These are phyloP conservation scores for Anoplolepis gracilipes DNA, from an alignment of 1,140 invertebrate genomes.

Conservation along the genomic window DNA sequence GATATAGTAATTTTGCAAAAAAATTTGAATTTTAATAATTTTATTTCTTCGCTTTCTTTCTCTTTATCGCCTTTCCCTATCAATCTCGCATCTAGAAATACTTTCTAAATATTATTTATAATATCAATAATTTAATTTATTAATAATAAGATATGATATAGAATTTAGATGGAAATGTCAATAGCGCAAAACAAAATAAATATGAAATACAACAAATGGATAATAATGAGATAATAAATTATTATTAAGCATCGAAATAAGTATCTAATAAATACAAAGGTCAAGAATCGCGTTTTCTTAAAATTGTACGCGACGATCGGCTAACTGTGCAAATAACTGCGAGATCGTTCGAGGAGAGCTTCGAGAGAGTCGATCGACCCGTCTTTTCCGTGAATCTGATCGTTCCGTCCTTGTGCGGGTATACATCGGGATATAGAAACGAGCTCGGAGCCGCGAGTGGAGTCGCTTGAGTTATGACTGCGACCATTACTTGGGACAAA, in stretches of 20 bases:
- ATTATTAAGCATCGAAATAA: background rate
- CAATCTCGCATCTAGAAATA: background rate
- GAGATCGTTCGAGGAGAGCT: background rate
- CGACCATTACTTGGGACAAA: slow-evolving; percentile 80
- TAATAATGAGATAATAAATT: background rate
- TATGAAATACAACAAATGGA: background rate
- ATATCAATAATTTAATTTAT: too few relatives aligned
- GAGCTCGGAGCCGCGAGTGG: slow-evolving; percentile 35
- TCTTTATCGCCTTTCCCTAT: background rate
- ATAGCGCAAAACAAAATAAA: background rate
- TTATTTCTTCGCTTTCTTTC: too few relatives aligned
- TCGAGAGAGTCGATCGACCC: slow-evolving; percentile 60
- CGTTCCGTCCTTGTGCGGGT: slow-evolving; percentile 34
- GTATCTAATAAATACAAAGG: background rate
- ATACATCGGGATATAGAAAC: slow-evolving; percentile 34
- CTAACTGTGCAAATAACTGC: slow-evolving; percentile 8
- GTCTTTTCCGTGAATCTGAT: slow-evolving; percentile 76
- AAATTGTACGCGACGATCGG: slow-evolving; percentile 42
- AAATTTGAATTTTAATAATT: background rate
- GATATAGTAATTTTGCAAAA: background rate
- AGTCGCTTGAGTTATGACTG: slow-evolving; percentile 78
- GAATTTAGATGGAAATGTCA: background rate
- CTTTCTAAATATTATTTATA: too few relatives aligned
- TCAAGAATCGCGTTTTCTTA: slow-evolving; percentile 19
- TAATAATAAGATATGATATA: background rate